phyloP scores from a whole-genome alignment of 2,797 vertebrate species.

The Tokudaia muenninki region DNA sequence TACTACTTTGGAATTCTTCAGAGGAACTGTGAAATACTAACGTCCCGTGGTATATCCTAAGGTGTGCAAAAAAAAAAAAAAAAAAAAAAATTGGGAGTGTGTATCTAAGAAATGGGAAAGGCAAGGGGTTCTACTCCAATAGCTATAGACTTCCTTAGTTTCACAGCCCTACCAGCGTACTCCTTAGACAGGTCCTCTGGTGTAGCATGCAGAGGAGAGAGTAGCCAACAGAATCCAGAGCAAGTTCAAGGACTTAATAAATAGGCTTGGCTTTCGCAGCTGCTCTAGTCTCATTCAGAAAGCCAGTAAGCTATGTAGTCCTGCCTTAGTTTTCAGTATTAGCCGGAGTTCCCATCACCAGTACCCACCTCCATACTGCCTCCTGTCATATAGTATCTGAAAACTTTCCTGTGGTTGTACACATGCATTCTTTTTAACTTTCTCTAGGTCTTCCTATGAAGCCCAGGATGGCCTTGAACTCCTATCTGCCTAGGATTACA shows the following conservation, averaged over 20 bases:
- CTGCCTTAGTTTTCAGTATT: not conserved
- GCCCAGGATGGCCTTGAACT: not conserved
- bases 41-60: not conserved
- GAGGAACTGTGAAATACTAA: not conserved
- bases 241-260: not conserved
- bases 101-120: not conserved
- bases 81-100: not conserved
- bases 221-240: not conserved
- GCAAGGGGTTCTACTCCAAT: not conserved
- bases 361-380: not conserved
- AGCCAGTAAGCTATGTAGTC: not conserved
- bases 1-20: not conserved
- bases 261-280: not conserved
- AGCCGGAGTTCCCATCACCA: not conserved
- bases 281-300: not conserved
- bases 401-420: not conserved
- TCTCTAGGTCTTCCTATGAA: not conserved
- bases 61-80: too few relatives aligned
- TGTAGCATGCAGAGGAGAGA: not conserved
- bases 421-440: not conserved
- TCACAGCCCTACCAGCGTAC: too few relatives aligned
- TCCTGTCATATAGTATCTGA: not conserved
- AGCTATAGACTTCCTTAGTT: not conserved
- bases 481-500: not conserved
- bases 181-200: not conserved